Evolutionary conservation across 2,797 vertebrate species (phyloP).

Genomic region (Alectoris magna): DNA sequence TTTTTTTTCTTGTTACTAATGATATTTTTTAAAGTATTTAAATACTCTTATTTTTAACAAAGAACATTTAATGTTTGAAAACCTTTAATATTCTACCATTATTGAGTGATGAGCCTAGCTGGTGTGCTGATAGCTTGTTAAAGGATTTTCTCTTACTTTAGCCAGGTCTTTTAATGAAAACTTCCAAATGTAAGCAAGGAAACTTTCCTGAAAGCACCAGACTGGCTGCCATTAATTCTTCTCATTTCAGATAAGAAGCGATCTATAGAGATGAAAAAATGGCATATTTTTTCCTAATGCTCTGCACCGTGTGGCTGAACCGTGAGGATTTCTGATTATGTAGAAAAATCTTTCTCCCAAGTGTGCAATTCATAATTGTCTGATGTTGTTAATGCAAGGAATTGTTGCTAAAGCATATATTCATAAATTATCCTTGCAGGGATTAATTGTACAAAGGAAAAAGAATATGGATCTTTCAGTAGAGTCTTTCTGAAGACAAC

Average conservation of each 20-base stretch:
- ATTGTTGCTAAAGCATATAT: neutral
- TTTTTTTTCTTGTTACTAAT: neutral
- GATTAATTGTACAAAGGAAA: constrained; percentile 25
- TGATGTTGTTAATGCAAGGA: constrained; percentile 26
- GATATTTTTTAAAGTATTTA: neutral
- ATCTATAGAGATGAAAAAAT: constrained; percentile 25
- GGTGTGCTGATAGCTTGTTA: neutral
- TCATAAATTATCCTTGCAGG: constrained; percentile 6
- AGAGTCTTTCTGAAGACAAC: constrained; percentile 21
- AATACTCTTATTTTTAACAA: neutral
- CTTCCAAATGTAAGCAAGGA: neutral
- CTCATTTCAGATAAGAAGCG: neutral
- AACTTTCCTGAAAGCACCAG: neutral
- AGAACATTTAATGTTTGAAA: neutral
- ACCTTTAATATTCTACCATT: neutral
- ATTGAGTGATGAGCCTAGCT: neutral
- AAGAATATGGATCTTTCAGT: constrained; percentile 15
- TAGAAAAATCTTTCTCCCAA: constrained; percentile 23
- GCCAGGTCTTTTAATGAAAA: neutral
- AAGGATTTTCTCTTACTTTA: neutral
- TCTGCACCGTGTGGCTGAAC: constrained; percentile 2
- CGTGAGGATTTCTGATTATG: constrained; percentile 11
- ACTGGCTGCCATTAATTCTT: neutral
- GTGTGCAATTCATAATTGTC: constrained; percentile 16
- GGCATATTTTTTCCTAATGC: neutral